Percentiles rank a stretch among this genome's conserved stretches.
Conservation (phyloP, 2,797 vertebrate species). For the Rachycentron canadum region DNA sequence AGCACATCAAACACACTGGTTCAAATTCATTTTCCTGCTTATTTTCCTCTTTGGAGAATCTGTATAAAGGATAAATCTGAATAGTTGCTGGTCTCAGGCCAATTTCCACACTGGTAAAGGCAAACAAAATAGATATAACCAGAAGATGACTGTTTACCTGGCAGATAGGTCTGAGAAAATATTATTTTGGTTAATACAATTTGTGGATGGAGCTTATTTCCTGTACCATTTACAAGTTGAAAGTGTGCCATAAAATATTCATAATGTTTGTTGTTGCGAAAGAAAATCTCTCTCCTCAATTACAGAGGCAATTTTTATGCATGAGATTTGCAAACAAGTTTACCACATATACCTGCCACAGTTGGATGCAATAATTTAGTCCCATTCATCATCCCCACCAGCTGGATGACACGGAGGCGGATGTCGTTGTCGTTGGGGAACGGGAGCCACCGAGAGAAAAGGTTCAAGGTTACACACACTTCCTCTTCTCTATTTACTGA, state of each 20-base stretch:
- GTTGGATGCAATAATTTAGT: slow-evolving; percentile 61
- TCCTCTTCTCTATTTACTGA: slow-evolving; percentile 59
- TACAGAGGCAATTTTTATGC: slow-evolving; percentile 76
- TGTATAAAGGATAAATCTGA: slow-evolving; percentile 51
- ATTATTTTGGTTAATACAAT: slow-evolving; percentile 67
- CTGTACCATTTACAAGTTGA: slow-evolving; percentile 72
- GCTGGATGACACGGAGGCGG: slow-evolving; percentile 51
- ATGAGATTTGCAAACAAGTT: slow-evolving; percentile 70
- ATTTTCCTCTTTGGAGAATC: slow-evolving; percentile 41
- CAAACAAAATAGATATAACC: slow-evolving; percentile 63
- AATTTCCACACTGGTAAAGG: slow-evolving; percentile 50
- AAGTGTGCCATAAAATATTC: slow-evolving; percentile 80
- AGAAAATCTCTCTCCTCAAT: slow-evolving; percentile 69
- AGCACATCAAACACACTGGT: slow-evolving; percentile 38
- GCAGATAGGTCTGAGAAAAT: slow-evolving; percentile 64
- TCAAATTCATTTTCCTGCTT: slow-evolving; percentile 44
- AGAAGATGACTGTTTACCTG: slow-evolving; percentile 60
- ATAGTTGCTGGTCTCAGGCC: slow-evolving; percentile 27
- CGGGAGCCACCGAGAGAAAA: slow-evolving; percentile 25
- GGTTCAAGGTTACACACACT: slow-evolving; percentile 57
- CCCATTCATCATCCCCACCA: slow-evolving; percentile 71
- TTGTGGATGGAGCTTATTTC: slow-evolving; percentile 69
- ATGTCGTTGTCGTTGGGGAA: slow-evolving; percentile 2
- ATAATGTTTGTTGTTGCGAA: slow-evolving; percentile 70
- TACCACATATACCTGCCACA: slow-evolving; percentile 56